Evolutionary conservation across 1,140 invertebrate species (phyloP).

Genomic region (Mamestra configurata): DNA sequence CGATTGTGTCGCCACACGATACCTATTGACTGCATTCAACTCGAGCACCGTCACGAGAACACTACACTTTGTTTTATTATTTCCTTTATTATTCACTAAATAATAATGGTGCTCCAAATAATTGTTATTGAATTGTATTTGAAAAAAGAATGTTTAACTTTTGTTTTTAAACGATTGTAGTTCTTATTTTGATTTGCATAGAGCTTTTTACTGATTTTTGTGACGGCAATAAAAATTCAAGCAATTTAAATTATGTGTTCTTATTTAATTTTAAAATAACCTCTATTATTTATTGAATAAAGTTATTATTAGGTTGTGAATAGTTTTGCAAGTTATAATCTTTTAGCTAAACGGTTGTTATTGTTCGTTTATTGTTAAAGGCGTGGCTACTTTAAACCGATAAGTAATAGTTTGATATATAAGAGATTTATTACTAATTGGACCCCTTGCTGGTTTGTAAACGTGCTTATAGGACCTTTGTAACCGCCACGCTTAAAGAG

Average conservation of each 20-base stretch:
- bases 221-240: not conserved
- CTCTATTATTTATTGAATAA: not conserved
- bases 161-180: conserved; percentile 14
- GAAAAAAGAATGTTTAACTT: not conserved
- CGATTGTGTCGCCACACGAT: conserved; percentile 65
- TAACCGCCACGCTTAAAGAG: not conserved
- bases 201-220: not conserved
- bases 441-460: conserved; percentile 16
- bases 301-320: not conserved
- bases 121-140: conserved; percentile 66
- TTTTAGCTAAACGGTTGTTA: conserved; percentile 55
- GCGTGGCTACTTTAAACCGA: conserved; percentile 66
- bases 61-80: conserved; percentile 65
- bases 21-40: conserved; percentile 61
- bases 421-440: conserved; percentile 34
- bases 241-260: not conserved
- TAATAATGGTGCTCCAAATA: conserved; percentile 58
- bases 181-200: not conserved
- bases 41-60: conserved; percentile 58
- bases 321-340: conserved; percentile 44
- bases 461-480: not conserved
- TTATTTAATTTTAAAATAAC: not conserved
- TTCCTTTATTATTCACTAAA: conserved; percentile 67
- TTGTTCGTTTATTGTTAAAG: conserved; percentile 65
- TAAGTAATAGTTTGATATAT: conserved; percentile 47